These are phyloP conservation scores for Heterodera schachtii DNA, from an alignment of 1,140 invertebrate species.

Conservation along the genomic window DNA sequence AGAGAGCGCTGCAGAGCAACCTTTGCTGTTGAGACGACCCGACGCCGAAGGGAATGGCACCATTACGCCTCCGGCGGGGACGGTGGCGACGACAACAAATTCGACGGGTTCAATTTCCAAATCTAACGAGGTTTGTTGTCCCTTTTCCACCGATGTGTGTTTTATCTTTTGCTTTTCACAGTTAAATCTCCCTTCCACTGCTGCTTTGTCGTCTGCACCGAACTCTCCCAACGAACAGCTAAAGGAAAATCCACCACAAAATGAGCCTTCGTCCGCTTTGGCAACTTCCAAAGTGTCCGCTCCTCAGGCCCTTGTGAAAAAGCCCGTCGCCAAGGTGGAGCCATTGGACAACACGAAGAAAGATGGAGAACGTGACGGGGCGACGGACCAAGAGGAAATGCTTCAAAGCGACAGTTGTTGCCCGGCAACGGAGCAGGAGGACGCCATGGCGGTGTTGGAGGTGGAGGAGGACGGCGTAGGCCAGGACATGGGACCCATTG, in stretches of 20 bases:
- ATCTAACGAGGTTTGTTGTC: neutral
- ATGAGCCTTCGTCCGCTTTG: neutral
- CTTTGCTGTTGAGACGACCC: constrained; percentile 12
- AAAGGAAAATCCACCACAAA: neutral
- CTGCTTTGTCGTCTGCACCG: neutral
- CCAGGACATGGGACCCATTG: constrained; percentile 22
- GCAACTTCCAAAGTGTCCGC: constrained; percentile 22
- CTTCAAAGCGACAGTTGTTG: neutral
- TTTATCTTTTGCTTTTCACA: neutral
- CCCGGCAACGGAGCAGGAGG: constrained; percentile 21
- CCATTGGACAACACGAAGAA: constrained; percentile 27
- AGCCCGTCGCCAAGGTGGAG: constrained; percentile 34
- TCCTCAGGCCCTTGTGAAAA: neutral
- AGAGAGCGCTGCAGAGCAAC: neutral
- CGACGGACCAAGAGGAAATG: neutral
- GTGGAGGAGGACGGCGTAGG: neutral
- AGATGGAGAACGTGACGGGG: neutral
- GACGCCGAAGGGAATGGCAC: constrained; percentile 6
- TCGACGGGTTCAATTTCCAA: neutral
- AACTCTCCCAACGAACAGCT: neutral
- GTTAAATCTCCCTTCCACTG: neutral
- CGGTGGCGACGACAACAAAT: neutral
- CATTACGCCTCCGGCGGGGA: neutral
- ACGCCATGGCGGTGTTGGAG: constrained; percentile 1
- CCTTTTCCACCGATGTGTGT: no score